Percentiles rank a stretch among this genome's conserved stretches.
phyloP scores from a whole-genome alignment of 1,140 invertebrate species.

The Latrodectus geometricus region DNA sequence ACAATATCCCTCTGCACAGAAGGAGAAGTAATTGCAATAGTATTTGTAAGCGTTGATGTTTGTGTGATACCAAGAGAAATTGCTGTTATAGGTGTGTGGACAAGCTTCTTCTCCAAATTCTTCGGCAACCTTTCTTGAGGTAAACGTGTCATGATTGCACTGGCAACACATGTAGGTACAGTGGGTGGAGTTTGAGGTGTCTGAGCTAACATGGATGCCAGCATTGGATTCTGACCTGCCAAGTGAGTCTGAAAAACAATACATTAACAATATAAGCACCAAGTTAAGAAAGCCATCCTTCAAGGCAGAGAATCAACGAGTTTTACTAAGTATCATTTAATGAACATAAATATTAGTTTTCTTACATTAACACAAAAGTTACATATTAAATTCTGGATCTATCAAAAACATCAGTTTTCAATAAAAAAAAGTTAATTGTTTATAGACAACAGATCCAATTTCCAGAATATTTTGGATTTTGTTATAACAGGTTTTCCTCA shows the following conservation, averaged over 20 bases:
- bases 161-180: slow-evolving; percentile 62
- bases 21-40: background rate
- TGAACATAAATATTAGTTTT: too few species aligned
- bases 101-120: slow-evolving; percentile 65
- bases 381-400: too few species aligned
- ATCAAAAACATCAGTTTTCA: too few species aligned
- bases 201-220: slow-evolving; percentile 65
- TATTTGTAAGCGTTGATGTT: slow-evolving; percentile 17
- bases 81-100: slow-evolving; percentile 61
- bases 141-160: slow-evolving; percentile 63
- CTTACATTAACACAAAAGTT: too few species aligned
- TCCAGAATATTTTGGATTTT: too few species aligned
- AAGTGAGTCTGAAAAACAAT: slow-evolving; percentile 55
- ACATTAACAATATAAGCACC: background rate
- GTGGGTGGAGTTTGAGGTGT: slow-evolving; percentile 61
- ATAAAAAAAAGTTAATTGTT: too few species aligned
- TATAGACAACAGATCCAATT: too few species aligned
- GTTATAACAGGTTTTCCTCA: too few species aligned
- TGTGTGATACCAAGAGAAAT: slow-evolving; percentile 2
- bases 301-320: background rate
- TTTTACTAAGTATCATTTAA: too few species aligned
- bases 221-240: slow-evolving; percentile 65
- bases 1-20: slow-evolving; percentile 47
- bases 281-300: background rate
- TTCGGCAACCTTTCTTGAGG: slow-evolving; percentile 65